Percentiles rank a stretch among this genome's conserved stretches.
phyloP scores from a whole-genome alignment of 1,140 invertebrate genomes.

The Palaemon carinicauda region DNA sequence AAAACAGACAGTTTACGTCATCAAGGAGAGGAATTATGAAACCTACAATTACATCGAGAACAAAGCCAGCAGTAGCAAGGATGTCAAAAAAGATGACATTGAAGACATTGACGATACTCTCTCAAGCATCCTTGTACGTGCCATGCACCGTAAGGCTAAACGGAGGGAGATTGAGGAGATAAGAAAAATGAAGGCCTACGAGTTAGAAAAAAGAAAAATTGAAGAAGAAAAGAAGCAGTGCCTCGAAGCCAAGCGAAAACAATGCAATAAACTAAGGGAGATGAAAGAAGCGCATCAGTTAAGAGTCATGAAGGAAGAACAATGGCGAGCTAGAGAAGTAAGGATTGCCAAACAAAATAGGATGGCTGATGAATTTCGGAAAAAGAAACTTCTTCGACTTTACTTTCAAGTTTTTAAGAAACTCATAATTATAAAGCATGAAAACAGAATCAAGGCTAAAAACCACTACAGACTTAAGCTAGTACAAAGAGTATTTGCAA shows the following conservation, averaged over 20 bases:
- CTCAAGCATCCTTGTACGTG: slow-evolving; percentile 36
- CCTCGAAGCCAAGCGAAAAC: slow-evolving; percentile 9
- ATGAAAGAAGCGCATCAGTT: slow-evolving; percentile 24
- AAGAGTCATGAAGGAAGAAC: slow-evolving; percentile 24
- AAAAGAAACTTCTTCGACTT: neutral
- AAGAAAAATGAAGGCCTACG: slow-evolving; percentile 9
- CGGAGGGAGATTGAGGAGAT: slow-evolving; percentile 31
- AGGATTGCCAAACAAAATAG: slow-evolving; percentile 17
- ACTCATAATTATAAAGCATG: slow-evolving; percentile 9
- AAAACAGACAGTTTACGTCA: neutral
- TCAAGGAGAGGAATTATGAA: slow-evolving; percentile 30
- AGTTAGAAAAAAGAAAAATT: slow-evolving; percentile 21
- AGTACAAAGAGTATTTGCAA: neutral
- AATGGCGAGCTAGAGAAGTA: slow-evolving; percentile 23
- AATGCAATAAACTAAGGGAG: slow-evolving; percentile 6
- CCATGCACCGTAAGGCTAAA: slow-evolving; percentile 21
- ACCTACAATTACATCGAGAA: slow-evolving; percentile 32
- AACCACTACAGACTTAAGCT: slow-evolving; percentile 18
- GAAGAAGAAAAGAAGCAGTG: slow-evolving; percentile 44
- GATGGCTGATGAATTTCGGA: slow-evolving; percentile 22
- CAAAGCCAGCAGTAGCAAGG: neutral
- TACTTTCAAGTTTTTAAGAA: slow-evolving; percentile 22
- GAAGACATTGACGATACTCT: neutral
- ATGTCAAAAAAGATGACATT: neutral
- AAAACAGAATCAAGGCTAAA: slow-evolving; percentile 9